These are phyloP conservation scores for Doryteuthis pealeii DNA, from an alignment of 1,140 invertebrate species.

Conservation along the genomic window DNA sequence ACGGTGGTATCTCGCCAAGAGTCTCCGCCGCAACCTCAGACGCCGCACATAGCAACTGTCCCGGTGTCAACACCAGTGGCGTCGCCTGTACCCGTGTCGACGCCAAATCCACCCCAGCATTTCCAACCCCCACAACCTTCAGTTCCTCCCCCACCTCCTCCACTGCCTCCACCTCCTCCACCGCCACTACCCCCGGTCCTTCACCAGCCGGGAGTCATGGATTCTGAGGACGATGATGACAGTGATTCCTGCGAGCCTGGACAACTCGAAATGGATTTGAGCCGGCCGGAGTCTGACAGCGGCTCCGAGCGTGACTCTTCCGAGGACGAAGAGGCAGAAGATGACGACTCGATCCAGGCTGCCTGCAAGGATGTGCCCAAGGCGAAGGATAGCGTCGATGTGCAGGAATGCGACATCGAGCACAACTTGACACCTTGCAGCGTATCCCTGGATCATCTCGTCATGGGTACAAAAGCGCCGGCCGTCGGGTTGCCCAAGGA, in stretches of 20 bases:
- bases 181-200: too few relatives aligned
- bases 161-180: not conserved
- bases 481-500: not conserved
- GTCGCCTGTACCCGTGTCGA: too few relatives aligned
- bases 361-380: constrained; percentile 8
- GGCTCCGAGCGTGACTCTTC: not conserved
- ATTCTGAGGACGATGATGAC: not conserved
- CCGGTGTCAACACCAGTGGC: too few relatives aligned
- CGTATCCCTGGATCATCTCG: not conserved
- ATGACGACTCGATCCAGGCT: constrained; percentile 9
- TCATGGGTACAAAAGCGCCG: not conserved
- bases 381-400: constrained; percentile 12
- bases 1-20: not conserved
- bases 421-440: not conserved
- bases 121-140: not conserved
- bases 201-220: too few relatives aligned
- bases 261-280: not conserved
- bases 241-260: not conserved
- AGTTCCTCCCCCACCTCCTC: not conserved
- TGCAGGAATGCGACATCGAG: constrained; percentile 22
- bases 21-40: not conserved
- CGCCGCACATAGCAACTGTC: not conserved
- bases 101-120: not conserved
- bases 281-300: not conserved
- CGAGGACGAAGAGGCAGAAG: constrained; percentile 15